Evolutionary conservation across 2,888 invertebrate genomes (phyloP), one percentile per base, ranked within the genome.

Genomic region (Volucella inanis): DNA sequence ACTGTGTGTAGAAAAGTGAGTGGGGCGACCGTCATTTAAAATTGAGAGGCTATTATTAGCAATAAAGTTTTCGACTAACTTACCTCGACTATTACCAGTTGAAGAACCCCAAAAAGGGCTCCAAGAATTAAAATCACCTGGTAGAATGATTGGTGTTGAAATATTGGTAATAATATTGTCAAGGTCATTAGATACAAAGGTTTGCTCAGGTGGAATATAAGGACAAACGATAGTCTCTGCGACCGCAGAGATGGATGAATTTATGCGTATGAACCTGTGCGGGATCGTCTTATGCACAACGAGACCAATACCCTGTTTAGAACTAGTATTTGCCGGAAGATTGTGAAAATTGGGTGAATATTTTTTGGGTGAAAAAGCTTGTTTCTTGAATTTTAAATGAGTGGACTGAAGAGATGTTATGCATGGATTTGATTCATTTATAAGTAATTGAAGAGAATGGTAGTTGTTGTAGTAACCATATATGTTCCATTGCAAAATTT

Each of bases 171-270:
- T 3, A 6, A 77, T 68, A n/a, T 49, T 50, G 38, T 54, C 43
- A 3, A 78, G 55, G 10, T 79, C 77, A 15, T 1, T 14, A 8
- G 43, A 38, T 9, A 41, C 12, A 18, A 77, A 81, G 22, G 18
- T 52, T 61, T 82, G 74, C 12, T 81, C 41, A 11, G 86, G 80
- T 12, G 83, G 79, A 8, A 83, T 76, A 31, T 87, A 87, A 6
- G 39, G 49, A 12, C 3, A 49, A 3, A 85, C 8, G 12, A 85
- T 71, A 52, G 80, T 67, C 8, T 82, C 49, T 10, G 72, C 77
- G 18, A 81, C 18, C 2, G 65, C 18, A 12, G 59, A 64, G 15
- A 81, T 67, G 15, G 55, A 75, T 38, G 71, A 78, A 10, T 47
- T 38, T n/a, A 75, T 41, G 12, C n/a, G 43, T 12, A 77, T 52